phyloP scores from a whole-genome alignment of 2,888 invertebrate species.

The Tetragnatha montana region DNA sequence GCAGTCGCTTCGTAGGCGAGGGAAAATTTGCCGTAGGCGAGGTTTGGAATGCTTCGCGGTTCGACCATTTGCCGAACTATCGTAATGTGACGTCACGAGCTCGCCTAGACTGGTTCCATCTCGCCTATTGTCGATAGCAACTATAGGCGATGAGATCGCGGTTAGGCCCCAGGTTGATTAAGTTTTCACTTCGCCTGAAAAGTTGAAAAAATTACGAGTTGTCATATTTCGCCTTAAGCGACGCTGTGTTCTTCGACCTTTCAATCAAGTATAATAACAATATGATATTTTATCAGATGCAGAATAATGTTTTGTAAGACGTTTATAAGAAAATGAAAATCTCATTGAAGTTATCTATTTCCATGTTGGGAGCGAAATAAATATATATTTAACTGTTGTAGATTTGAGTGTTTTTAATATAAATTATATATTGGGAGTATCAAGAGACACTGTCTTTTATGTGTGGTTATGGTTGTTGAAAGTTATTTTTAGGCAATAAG shows the following conservation, averaged over 20 bases:
- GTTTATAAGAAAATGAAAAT: conserved; percentile 29
- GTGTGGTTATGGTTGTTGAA: neutral
- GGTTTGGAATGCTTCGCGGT: too few species aligned
- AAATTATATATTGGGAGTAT: neutral
- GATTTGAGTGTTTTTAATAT: conserved; percentile 23
- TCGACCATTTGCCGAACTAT: too few species aligned
- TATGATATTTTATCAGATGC: conserved; percentile 29
- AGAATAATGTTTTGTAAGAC: conserved; percentile 50
- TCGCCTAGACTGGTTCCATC: too few species aligned
- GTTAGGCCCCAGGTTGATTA: too few species aligned
- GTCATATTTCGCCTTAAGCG: too few species aligned
- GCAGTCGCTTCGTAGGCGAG: too few species aligned
- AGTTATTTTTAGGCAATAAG: neutral
- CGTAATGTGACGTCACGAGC: too few species aligned
- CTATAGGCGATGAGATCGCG: too few species aligned
- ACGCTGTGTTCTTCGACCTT: neutral
- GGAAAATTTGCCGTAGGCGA: too few species aligned
- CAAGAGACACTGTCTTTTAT: neutral
- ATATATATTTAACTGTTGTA: conserved; percentile 30
- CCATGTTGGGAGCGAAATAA: conserved; percentile 38
- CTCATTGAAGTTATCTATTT: conserved; percentile 35
- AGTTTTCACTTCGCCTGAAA: too few species aligned
- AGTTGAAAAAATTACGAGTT: too few species aligned
- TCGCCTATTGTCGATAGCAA: too few species aligned
- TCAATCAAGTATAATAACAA: conserved; percentile 13